Base-by-base conservation (phyloP, 2,888 invertebrate genomes). In the Amiota mariae region DNA sequence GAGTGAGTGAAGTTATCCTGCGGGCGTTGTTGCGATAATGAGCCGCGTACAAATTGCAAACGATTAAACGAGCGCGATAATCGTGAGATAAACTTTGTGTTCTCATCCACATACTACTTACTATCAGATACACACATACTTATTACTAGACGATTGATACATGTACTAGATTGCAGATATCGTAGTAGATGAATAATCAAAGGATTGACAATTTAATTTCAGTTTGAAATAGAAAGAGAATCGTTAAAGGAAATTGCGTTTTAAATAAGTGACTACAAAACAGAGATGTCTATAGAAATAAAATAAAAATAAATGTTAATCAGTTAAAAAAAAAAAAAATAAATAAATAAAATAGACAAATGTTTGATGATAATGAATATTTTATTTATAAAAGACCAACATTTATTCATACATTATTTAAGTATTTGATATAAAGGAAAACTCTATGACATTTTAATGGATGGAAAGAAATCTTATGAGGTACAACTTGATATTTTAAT, bases 151-250 rank as follows among this genome's bases (percentile, higher is more conserved):
- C 24, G 24, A 59, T 59, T 59, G 59, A 11, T 20, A 59, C 13
- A 63, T 63, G 63, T 46, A n/a, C n/a, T n/a, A 13, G 36, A 36
- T 51, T 68, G 10, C 11, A 51, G 46, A 12, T 18, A n/a, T n/a
- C n/a, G n/a, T n/a, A n/a, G 49, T n/a, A 6, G 6, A 67, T 24
- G 24, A 46, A 49, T 36, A 15, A 48, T 66, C 66, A 68, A 68
- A 68, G 48, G 67, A 68, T 24, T 68, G 67, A 68, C 67, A 68
- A 54, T 24, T 20, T 68, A 68, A 68, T 68, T 68, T 68, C 11
- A 24, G 12, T n/a, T 51, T 9, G 24, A 67, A 67, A 20, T 12
- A 46, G n/a, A 12, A 6, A 12, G 54, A 54, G n/a, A 36, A 61
- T 46, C 46, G 63, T 63, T 13, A 63, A 63, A 46, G 63, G 18